A percentile compares a stretch with the other conserved stretches of the same genome.
These are phyloP conservation scores for Falcunculus frontatus DNA, from an alignment of 2,113 vertebrate species.

Conservation along the genomic window DNA sequence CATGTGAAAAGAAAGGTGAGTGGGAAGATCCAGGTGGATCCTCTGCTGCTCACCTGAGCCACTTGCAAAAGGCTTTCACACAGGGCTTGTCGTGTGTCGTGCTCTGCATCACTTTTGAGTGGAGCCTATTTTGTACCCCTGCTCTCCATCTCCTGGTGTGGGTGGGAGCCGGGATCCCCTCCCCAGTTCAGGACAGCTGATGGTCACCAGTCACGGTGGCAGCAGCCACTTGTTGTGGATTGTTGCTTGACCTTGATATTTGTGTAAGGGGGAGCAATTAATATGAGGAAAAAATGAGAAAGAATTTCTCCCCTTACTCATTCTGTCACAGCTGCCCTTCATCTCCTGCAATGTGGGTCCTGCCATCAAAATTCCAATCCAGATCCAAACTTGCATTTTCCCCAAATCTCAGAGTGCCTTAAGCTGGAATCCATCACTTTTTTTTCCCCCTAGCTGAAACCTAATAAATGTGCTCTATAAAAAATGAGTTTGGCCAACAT, in stretches of 20 bases:
- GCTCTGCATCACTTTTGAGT: neutral
- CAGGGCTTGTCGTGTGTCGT: accelerated
- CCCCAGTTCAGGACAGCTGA: neutral
- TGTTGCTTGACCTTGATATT: neutral
- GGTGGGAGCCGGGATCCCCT: neutral
- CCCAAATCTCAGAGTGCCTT: neutral
- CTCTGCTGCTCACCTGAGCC: neutral
- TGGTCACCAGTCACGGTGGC: accelerated
- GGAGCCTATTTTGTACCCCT: neutral
- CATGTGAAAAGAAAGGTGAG: neutral
- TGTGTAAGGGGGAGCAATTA: neutral
- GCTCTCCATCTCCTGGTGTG: neutral
- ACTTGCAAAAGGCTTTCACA: neutral
- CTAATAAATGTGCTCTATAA: constrained; percentile 33
- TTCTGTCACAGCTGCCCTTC: neutral
- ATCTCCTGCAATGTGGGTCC: neutral
- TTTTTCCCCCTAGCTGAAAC: neutral
- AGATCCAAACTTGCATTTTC: neutral
- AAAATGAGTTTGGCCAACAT: constrained; percentile 45
- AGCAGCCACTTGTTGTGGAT: neutral
- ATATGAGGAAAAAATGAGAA: neutral
- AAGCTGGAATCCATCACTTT: neutral
- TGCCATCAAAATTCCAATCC: neutral
- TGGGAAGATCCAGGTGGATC: neutral
- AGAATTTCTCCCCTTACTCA: neutral